These are phyloP conservation scores for Acyrthosiphon pisum DNA, from an alignment of 1,140 invertebrate genomes.

Conservation along the genomic window DNA sequence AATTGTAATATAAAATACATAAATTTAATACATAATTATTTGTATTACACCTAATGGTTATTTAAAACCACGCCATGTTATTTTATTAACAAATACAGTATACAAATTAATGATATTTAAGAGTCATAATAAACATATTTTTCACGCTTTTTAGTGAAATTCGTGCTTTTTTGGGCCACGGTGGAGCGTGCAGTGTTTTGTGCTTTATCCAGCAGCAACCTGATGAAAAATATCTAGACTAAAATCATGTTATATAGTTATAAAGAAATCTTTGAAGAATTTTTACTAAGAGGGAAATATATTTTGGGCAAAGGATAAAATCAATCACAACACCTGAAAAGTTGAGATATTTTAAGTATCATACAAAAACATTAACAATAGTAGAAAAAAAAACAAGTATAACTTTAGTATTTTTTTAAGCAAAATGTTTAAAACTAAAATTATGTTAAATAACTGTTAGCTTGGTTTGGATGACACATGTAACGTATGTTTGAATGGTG, in stretches of 20 bases:
- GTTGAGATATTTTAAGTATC: constrained; percentile 21
- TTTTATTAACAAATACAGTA: constrained; percentile 32
- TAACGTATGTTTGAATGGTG: not conserved
- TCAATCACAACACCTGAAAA: constrained; percentile 51
- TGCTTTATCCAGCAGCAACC: constrained; percentile 50
- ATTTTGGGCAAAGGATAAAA: constrained; percentile 40
- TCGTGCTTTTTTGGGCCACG: constrained; percentile 53
- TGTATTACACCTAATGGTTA: constrained; percentile 20
- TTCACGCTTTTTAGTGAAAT: constrained; percentile 43
- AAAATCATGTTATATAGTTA: constrained; percentile 55
- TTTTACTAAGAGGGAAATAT: constrained; percentile 40
- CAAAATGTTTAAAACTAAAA: not conserved
- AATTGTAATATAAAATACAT: constrained; percentile 32
- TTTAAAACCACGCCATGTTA: not conserved
- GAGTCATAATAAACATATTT: not conserved
- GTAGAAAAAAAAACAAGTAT: not conserved
- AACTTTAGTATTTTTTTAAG: not conserved
- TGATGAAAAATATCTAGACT: constrained; percentile 56
- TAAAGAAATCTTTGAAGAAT: constrained; percentile 49
- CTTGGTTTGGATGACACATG: not conserved
- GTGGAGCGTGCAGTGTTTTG: constrained; percentile 52
- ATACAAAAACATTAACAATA: not conserved
- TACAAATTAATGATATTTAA: constrained; percentile 43
- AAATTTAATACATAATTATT: constrained; percentile 43
- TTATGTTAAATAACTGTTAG: not conserved